Base-by-base conservation (phyloP, 2,888 invertebrate genomes). In the Cheilosia grossa region DNA sequence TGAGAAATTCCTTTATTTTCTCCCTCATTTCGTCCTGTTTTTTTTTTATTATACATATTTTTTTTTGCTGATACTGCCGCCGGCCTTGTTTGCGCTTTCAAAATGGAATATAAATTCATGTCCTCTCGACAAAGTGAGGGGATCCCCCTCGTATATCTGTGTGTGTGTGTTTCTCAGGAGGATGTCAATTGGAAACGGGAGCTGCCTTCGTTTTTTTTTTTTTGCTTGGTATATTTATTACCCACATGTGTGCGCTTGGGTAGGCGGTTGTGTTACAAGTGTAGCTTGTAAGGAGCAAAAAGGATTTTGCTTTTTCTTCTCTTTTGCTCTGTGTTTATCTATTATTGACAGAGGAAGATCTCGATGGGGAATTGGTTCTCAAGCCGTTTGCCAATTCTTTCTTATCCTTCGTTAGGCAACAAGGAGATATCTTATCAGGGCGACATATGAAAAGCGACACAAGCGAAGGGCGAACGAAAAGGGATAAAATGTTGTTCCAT, bases 161-260 rank as follows among this genome's bases (percentile, higher is more conserved):
- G 13, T 24, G 33, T 17, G 9, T 17, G 19, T 9, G 47, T n/a
- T 5, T 61, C 79, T 58, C 58, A 47, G 72, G 64, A 66, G 59
- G 74, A 83, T 75, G 83, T 83, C 83, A 83, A 83, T 80, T 83
- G 80, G 80, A 80, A 74, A 75, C 64, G 64, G 69, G 74, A 82
- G 70, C 64, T 66, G 56, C 56, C 40, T 77, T 24, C 0, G 2
- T 24, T 24, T 24, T 21, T 59, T 17, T 53, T 67, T 30, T 30
- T 67, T 15, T 69, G 56, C 67, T 42, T 44, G 33, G 56, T 79
- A 64, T 37, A 79, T 83, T 83, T 80, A 83, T 83, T 80, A 74
- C 80, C 83, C 80, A 83, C 83, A 83, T 83, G 80, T 74, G 74
- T 15, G 49, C 74, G 74, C 70, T 70, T 54, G 59, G 51, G 40